Percentiles rank a stretch among this genome's conserved stretches.
These are phyloP conservation scores for Phaenicophaeus curvirostris DNA, from an alignment of 2,797 vertebrate species.

Conservation along the genomic window DNA sequence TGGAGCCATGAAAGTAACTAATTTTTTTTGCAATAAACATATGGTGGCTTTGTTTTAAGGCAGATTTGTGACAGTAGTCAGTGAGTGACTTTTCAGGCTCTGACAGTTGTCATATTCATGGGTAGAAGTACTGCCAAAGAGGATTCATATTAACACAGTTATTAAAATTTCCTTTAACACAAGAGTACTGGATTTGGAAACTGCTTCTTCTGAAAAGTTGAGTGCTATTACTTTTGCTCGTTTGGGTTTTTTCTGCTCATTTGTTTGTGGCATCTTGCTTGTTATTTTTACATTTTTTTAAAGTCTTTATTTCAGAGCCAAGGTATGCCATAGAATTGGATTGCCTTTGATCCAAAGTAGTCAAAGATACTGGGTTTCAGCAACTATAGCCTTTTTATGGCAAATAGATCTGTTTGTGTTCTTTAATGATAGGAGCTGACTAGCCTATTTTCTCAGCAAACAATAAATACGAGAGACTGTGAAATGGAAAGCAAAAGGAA, in stretches of 20 bases:
- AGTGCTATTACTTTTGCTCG: background rate
- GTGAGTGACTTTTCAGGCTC: constrained; percentile 44
- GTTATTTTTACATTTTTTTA: background rate
- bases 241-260: accelerated
- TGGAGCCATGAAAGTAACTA: constrained; percentile 38
- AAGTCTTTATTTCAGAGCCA: background rate
- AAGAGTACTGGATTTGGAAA: background rate
- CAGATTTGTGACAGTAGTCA: constrained; percentile 36
- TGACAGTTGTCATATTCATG: constrained; percentile 48
- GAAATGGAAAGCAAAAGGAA: background rate
- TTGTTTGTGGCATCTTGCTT: background rate
- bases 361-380: background rate
- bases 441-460: background rate
- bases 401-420: background rate
- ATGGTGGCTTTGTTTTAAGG: constrained; percentile 53
- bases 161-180: background rate
- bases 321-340: background rate
- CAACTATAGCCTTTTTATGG: background rate
- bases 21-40: constrained; percentile 40
- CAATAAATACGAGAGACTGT: background rate
- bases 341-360: constrained; percentile 17
- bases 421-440: background rate
- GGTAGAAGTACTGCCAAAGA: constrained; percentile 3
- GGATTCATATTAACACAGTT: background rate
- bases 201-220: background rate